Conservation (phyloP, 1,140 invertebrate species). For the Nylanderia fulva region DNA sequence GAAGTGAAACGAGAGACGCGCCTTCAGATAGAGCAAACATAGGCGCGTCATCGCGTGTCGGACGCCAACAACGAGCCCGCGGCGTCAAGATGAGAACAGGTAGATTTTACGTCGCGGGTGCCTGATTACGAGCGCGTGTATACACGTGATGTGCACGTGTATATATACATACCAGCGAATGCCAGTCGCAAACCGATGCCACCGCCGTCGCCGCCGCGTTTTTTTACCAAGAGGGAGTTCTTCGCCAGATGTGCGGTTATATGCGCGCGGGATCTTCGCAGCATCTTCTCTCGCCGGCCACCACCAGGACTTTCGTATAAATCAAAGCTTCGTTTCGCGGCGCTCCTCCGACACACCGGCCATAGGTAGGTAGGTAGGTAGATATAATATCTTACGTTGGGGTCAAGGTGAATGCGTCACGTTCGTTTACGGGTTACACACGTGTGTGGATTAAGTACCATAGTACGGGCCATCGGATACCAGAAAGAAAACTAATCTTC, state of each 20-base stretch:
- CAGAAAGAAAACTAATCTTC: conserved; percentile 70
- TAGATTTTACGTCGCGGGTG: conserved; percentile 14
- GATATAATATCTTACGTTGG: conserved; percentile 75
- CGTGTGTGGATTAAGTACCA: conserved; percentile 74
- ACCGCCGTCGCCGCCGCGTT: not conserved
- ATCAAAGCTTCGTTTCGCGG: conserved; percentile 79
- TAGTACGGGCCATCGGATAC: conserved; percentile 64
- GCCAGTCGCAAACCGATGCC: not conserved
- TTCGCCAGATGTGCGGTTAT: conserved; percentile 36
- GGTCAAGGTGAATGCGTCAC: conserved; percentile 77
- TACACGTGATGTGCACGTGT: not conserved
- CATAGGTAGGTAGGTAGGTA: conserved; percentile 70
- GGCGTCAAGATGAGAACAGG: conserved; percentile 42
- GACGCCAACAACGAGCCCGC: conserved; percentile 42
- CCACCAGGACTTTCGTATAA: conserved; percentile 71
- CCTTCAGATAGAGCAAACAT: conserved; percentile 47
- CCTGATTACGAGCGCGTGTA: conserved; percentile 10
- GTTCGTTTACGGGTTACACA: conserved; percentile 74
- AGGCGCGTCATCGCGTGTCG: conserved; percentile 51
- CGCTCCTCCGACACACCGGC: conserved; percentile 62
- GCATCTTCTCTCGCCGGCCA: conserved; percentile 41
- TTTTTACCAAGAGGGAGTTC: not conserved
- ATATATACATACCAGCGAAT: not conserved
- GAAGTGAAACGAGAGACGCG: conserved; percentile 46
- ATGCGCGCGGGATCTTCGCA: conserved; percentile 32